Evolutionary conservation across 1,140 invertebrate genomes (phyloP).

Genomic region (Hylaeus anthracinus): DNA sequence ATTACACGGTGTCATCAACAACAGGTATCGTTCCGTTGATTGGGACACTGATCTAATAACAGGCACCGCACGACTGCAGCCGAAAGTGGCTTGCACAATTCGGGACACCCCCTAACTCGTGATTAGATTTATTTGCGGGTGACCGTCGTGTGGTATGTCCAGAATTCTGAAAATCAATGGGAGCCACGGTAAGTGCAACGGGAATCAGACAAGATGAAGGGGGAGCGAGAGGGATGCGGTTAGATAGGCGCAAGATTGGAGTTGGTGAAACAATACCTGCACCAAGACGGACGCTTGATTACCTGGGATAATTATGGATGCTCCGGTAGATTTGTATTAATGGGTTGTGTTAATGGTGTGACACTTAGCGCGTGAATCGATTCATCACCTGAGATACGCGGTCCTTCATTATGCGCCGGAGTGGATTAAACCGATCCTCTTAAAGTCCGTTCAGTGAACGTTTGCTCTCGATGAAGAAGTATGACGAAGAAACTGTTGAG

Average conservation of each 20-base stretch:
- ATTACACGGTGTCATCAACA: constrained; percentile 23
- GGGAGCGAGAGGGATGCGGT: constrained; percentile 33
- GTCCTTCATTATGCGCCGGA: neutral
- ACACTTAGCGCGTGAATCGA: constrained; percentile 9
- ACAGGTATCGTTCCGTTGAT: constrained; percentile 37
- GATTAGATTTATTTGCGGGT: constrained; percentile 78
- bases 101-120: constrained; percentile 56
- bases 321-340: constrained; percentile 29
- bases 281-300: constrained; percentile 39
- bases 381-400: neutral
- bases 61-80: constrained; percentile 13
- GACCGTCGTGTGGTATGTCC: constrained; percentile 67
- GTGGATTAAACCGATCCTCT: neutral
- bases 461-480: too few species aligned
- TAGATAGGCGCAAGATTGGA: constrained; percentile 56
- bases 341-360: neutral
- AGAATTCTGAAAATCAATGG: constrained; percentile 74
- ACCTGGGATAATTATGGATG: constrained; percentile 38
- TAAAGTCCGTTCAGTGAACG: neutral
- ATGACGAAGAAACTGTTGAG: too few species aligned
- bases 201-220: constrained; percentile 40
- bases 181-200: constrained; percentile 31
- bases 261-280: constrained; percentile 47
- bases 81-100: constrained; percentile 72
- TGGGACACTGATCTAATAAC: constrained; percentile 54